A percentile compares a stretch with the other conserved stretches of the same genome.
These are phyloP conservation scores for Rafetus swinhoei DNA, from an alignment of 2,113 vertebrate species.

Conservation along the genomic window DNA sequence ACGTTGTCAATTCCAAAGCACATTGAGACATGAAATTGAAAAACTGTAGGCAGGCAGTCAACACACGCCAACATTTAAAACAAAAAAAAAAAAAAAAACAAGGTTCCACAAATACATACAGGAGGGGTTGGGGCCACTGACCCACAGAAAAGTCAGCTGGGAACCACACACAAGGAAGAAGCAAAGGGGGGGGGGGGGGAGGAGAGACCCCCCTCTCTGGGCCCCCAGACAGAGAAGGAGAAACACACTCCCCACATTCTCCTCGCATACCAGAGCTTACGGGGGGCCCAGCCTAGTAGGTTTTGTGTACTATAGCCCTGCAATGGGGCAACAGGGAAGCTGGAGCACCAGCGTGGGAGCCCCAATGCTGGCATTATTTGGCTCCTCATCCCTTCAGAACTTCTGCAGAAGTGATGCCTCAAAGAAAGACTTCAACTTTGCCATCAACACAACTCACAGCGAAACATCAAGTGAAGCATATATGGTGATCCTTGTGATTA, in stretches of 20 bases:
- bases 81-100: neutral
- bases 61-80: rapidly evolving
- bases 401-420: rapidly evolving
- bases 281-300: no score
- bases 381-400: neutral
- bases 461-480: neutral
- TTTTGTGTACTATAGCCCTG: no score
- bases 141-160: no score
- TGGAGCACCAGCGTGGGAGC: no score
- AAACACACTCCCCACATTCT: no score
- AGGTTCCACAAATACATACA: neutral
- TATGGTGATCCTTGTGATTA: neutral
- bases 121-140: no score
- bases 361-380: neutral
- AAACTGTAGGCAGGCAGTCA: neutral
- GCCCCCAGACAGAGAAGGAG: no score
- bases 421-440: neutral
- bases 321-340: no score
- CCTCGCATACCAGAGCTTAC: no score
- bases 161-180: no score
- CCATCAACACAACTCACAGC: neutral
- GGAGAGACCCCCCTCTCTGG: no score
- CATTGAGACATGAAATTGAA: neutral
- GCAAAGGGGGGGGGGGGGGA: no score
- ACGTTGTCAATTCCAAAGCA: neutral